Conservation (phyloP, 2,113 vertebrate genomes). For the Galeopterus variegatus region DNA sequence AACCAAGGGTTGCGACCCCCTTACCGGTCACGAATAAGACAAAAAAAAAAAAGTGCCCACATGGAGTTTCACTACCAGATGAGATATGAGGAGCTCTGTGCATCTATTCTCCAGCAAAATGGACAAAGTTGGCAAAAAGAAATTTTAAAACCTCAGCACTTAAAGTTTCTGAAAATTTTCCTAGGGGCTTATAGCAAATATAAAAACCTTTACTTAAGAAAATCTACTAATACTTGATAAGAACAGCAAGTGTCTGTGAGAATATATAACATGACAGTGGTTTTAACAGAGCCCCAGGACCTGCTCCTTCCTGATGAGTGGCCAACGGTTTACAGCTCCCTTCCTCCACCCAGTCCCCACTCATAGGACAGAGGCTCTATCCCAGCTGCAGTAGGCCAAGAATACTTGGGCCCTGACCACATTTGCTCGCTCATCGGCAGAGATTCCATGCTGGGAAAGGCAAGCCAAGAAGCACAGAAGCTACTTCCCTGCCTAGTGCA, state of each 20-base stretch:
- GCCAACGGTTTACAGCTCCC: background rate
- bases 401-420: background rate
- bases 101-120: background rate
- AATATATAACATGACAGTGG: too few relatives aligned
- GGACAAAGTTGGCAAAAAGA: background rate
- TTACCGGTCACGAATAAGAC: too few relatives aligned
- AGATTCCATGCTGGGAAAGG: background rate
- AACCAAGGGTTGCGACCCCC: too few relatives aligned
- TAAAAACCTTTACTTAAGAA: slow-evolving; percentile 29
- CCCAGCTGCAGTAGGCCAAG: background rate
- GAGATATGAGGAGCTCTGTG: background rate
- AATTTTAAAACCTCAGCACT: background rate
- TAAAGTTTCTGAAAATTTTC: background rate
- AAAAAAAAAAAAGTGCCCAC: background rate
- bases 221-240: slow-evolving; percentile 14
- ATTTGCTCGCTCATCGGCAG: background rate
- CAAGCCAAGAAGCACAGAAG: background rate
- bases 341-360: background rate
- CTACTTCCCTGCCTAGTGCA: background rate
- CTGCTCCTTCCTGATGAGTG: background rate
- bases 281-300: background rate
- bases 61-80: background rate
- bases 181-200: background rate
- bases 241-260: background rate
- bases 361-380: background rate